Conservation (phyloP, 1,140 invertebrate genomes). For the Meloidogyne chitwoodi region DNA sequence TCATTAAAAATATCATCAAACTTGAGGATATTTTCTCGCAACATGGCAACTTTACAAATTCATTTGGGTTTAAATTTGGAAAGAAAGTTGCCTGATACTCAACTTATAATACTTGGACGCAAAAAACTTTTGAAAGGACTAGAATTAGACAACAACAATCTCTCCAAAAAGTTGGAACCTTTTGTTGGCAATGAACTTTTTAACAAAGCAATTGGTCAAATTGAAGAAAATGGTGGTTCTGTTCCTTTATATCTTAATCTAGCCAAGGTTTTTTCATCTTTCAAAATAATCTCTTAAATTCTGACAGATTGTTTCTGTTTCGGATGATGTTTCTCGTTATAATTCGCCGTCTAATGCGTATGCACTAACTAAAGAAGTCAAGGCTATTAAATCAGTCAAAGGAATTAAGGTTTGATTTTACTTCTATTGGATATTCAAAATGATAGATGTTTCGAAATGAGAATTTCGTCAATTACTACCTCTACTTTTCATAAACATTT, state of each 20-base stretch:
- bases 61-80: neutral
- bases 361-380: conserved; percentile 40
- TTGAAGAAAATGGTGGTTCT: conserved; percentile 5
- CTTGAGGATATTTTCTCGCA: neutral
- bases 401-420: conserved; percentile 35
- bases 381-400: conserved; percentile 12
- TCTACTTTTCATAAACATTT: conserved; percentile 7
- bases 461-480: too few relatives aligned
- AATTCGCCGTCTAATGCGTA: conserved; percentile 48
- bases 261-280: conserved; percentile 44
- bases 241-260: conserved; percentile 49
- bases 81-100: neutral
- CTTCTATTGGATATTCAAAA: too few relatives aligned
- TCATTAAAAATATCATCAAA: neutral
- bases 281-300: neutral
- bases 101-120: neutral
- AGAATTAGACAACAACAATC: neutral
- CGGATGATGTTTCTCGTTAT: conserved; percentile 43
- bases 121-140: neutral
- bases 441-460: too few relatives aligned
- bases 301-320: conserved; percentile 43
- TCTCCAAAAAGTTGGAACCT: neutral
- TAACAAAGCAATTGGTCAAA: neutral
- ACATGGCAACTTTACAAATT: neutral
- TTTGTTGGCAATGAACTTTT: neutral